Evolutionary conservation across 2,888 invertebrate genomes (phyloP), one percentile per base, ranked within the genome.

Genomic region (Dexiosoma caninum): DNA sequence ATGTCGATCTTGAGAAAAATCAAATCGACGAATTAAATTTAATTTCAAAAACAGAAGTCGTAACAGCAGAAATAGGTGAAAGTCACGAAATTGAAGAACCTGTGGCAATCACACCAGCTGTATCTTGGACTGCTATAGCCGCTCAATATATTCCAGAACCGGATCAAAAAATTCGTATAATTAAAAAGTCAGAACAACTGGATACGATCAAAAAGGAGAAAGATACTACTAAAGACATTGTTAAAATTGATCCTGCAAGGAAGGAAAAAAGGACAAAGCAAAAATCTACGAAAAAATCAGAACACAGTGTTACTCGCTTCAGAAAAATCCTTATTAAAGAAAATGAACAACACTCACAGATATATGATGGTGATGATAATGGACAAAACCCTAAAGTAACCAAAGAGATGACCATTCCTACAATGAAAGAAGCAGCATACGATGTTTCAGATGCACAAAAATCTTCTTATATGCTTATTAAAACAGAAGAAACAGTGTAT

Each of bases 131-230:
- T 9, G 87, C 86, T 0, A 85, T 87, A 16, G 85, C 87, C 23
- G 86, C 86, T 9, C 86, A 87, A 69, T 88, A 87, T 83, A 87
- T 87, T 21, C 87, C 88, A 10, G 85, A 87, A 69, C 87, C 87
- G 3, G 81, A 84, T 19, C 88, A 88, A 67, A 84, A 84, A 70
- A 88, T 87, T 12, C 83, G 87, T 3, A 30, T 75, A 4, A 66
- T 62, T 8, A 60, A 46, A 5, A 64, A 62, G 64, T 60, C 59
- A 14, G 78, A 62, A 40, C 35, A 16, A 40, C 32, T 21, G 2
- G 30, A 62, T 49, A 53, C 51, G 21, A 12, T 19, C n/a, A 21
- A 27, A 32, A 32, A 7, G 0, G 60, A 64, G 9, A 4, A 51
- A 19, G 16, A 2, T 23, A 2, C 19, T 0, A 9, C 30, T 14